A percentile compares a stretch with the other conserved stretches of the same genome.
phyloP scores from a whole-genome alignment of 2,797 vertebrate genomes.

The Prunella strophiata region DNA sequence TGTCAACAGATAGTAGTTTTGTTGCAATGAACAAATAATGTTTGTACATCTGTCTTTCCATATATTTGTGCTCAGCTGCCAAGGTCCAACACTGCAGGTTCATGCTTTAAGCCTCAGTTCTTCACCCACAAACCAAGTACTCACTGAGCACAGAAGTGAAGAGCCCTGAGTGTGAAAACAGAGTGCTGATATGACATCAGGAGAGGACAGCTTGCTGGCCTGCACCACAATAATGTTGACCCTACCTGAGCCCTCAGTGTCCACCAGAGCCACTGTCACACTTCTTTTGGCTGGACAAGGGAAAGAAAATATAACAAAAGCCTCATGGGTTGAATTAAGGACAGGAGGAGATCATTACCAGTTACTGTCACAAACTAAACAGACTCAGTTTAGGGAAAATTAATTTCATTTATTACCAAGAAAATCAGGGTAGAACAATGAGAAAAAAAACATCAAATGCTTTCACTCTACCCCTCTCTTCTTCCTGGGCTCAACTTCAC shows the following conservation, averaged over 20 bases:
- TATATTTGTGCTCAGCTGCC: not conserved
- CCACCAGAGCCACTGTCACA: not conserved
- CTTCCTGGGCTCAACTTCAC: not conserved
- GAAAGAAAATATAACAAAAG: not conserved
- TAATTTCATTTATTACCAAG: not conserved
- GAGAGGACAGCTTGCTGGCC: not conserved
- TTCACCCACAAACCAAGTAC: not conserved
- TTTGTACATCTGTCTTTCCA: not conserved
- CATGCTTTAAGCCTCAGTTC: not conserved
- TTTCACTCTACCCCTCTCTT: not conserved
- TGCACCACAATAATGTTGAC: too few species aligned
- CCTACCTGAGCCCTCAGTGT: too few species aligned
- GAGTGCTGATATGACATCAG: not conserved
- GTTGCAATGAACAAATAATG: not conserved
- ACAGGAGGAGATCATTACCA: not conserved
- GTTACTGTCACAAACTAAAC: not conserved
- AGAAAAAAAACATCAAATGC: not conserved
- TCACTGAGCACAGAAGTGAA: not conserved
- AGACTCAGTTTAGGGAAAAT: not conserved
- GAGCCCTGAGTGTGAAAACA: accelerated
- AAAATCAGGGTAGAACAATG: not conserved
- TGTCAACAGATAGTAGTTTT: not conserved
- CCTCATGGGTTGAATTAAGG: accelerated
- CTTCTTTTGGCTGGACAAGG: not conserved
- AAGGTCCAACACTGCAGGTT: too few species aligned